These are phyloP conservation scores for Thaumatotibia leucotreta DNA, from an alignment of 1,140 invertebrate species.

Conservation along the genomic window DNA sequence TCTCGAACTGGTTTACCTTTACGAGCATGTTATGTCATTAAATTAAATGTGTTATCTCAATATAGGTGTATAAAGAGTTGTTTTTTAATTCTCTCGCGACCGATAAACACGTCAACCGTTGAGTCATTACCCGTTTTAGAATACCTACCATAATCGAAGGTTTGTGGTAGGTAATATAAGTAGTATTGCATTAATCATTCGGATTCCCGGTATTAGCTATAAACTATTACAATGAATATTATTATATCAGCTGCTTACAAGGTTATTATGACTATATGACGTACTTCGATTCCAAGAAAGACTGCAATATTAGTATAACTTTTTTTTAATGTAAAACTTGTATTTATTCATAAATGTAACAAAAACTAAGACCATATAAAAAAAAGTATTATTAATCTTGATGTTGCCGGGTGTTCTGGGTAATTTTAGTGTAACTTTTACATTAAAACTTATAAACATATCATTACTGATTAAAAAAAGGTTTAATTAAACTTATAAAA, in stretches of 20 bases:
- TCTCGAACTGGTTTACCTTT: background rate
- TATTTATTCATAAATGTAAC: too few species aligned
- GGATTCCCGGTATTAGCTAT: background rate
- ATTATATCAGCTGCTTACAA: background rate
- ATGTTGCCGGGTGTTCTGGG: too few species aligned
- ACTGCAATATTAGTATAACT: too few species aligned
- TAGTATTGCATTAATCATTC: background rate
- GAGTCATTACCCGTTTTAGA: constrained; percentile 10
- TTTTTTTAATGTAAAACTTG: too few species aligned
- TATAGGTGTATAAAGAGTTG: background rate
- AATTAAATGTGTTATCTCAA: background rate
- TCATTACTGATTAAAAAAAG: too few species aligned
- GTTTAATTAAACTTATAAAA: too few species aligned
- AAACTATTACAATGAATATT: background rate
- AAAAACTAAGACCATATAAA: too few species aligned
- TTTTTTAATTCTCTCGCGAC: background rate
- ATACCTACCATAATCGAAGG: background rate
- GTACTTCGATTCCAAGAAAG: too few species aligned
- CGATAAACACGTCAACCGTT: constrained; percentile 12
- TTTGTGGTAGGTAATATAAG: too few species aligned
- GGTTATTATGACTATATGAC: background rate
- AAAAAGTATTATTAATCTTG: too few species aligned
- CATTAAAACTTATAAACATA: too few species aligned
- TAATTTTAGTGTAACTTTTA: too few species aligned
- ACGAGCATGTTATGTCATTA: constrained; percentile 5